A percentile compares a stretch with the other conserved stretches of the same genome.
These are phyloP conservation scores for Sinocyclocheilus rhinocerous DNA, from an alignment of 2,113 vertebrate species.

Conservation along the genomic window DNA sequence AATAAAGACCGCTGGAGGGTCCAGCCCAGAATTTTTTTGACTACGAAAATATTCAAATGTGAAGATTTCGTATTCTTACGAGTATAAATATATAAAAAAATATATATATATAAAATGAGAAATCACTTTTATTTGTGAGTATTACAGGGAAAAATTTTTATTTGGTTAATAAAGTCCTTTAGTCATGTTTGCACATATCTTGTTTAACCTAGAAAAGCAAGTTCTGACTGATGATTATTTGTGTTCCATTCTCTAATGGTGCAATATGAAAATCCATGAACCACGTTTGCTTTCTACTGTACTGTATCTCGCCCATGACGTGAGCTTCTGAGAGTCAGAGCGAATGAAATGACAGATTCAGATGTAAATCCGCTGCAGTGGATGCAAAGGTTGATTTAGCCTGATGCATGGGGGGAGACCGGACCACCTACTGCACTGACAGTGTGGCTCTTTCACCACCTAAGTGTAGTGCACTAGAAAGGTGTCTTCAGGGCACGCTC, in stretches of 20 bases:
- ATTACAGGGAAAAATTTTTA: conserved; percentile 78
- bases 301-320: conserved; percentile 76
- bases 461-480: conserved; percentile 74
- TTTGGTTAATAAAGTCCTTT: conserved; percentile 85
- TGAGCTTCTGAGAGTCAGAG: conserved; percentile 73
- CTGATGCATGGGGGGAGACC: conserved; percentile 66
- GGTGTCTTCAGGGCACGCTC: conserved; percentile 69
- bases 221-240: conserved; percentile 77
- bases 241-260: conserved; percentile 80
- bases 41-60: conserved; percentile 84
- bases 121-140: conserved; percentile 89
- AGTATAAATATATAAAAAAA: conserved; percentile 69
- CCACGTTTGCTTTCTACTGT: conserved; percentile 77
- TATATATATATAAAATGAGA: conserved; percentile 66
- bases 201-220: conserved; percentile 77
- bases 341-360: conserved; percentile 72
- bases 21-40: conserved; percentile 83
- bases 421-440: conserved; percentile 67
- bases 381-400: conserved; percentile 70
- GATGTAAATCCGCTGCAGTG: conserved; percentile 77
- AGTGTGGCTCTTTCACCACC: conserved; percentile 63
- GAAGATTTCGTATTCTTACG: conserved; percentile 79
- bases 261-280: conserved; percentile 78
- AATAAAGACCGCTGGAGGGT: conserved; percentile 78
- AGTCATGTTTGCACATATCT: conserved; percentile 87